Base-by-base conservation (phyloP, 2,113 vertebrate species). In the Larimichthys polyactis region DNA sequence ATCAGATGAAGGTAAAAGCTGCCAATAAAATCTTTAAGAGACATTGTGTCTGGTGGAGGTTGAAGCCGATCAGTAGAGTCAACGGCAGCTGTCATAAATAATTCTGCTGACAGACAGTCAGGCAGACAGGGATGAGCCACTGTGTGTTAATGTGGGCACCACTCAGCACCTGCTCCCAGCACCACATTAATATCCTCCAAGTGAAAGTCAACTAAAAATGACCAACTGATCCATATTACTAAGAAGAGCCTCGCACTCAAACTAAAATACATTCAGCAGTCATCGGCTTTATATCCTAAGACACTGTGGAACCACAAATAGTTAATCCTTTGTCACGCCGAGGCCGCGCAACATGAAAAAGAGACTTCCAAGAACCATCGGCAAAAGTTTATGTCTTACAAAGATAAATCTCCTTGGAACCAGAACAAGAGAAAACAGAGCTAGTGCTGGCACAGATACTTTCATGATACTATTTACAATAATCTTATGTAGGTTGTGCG, bases 31-130 rank as follows among this genome's bases (percentile, higher is more conserved):
- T 63, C 64, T 70, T 0, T 19, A 40, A 52, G 12, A 65, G 62
- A 20, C 29, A 49, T 66, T 71, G 66, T 55, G 69, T 51, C 46
- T 48, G 8, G 72, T 66, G 24, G 27, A 74, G 69, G 40, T 72
- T 54, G 32, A 46, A 60, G 32, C 55, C 1, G n/a, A 60, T 49
- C n/a, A 0, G 48, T 44, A 11, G 46, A 16, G 51, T 29, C 67
- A 66, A 12, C 60, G 70, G 7, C 70, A 84, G 65, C 57, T 60
- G 74, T 80, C 75, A 72, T 58, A 67, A 82, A 85, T 83, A 76
- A 81, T 74, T 65, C 52, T 81, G 70, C 27, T n/a, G 43, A 75
- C 80, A 66, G 66, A 77, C 72, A 64, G 71, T 55, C 69, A 65
- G 83, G 59, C 58, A 80, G 65, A 85, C 75, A 8, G 36, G 11